phyloP scores from a whole-genome alignment of 1,140 invertebrate species.

The Drosophila lacertosa region DNA sequence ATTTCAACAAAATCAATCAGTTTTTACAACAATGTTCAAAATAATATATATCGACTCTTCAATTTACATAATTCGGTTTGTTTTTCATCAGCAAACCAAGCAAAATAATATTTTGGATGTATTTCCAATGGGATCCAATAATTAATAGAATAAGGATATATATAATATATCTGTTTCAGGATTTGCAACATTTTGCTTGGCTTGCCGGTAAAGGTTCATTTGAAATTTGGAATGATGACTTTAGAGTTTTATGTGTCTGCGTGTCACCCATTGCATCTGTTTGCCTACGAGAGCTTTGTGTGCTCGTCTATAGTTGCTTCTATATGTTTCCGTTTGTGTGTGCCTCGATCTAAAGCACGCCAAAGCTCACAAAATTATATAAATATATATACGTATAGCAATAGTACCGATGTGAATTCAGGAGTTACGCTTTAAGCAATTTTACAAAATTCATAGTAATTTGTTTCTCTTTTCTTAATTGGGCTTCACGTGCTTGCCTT shows the following conservation, averaged over 20 bases:
- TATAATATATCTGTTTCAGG: slow-evolving; percentile 12
- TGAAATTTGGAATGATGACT: slow-evolving; percentile 70
- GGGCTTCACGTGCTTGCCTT: slow-evolving; percentile 21
- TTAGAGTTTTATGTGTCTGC: slow-evolving; percentile 45
- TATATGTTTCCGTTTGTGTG: slow-evolving; percentile 16
- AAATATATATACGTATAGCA: slow-evolving; percentile 17
- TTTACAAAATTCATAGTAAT: slow-evolving; percentile 54
- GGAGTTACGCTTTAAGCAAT: slow-evolving; percentile 55
- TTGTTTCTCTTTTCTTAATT: slow-evolving; percentile 31
- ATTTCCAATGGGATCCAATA: slow-evolving; percentile 9
- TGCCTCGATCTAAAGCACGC: slow-evolving; percentile 21
- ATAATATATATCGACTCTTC: slow-evolving; percentile 32
- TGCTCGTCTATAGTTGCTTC: neutral
- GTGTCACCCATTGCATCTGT: slow-evolving; percentile 45
- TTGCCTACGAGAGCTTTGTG: slow-evolving; percentile 9
- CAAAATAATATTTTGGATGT: slow-evolving; percentile 29
- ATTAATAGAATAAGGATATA: slow-evolving; percentile 5
- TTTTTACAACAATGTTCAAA: slow-evolving; percentile 56
- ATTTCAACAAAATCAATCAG: slow-evolving; percentile 75
- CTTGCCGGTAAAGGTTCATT: slow-evolving; percentile 37
- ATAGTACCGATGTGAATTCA: slow-evolving; percentile 45
- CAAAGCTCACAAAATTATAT: slow-evolving; percentile 47
- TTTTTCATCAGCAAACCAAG: slow-evolving; percentile 50
- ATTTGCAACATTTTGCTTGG: slow-evolving; percentile 34
- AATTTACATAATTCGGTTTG: slow-evolving; percentile 52